phyloP scores from a whole-genome alignment of 2,888 invertebrate genomes.

The Thymelicus acteon region DNA sequence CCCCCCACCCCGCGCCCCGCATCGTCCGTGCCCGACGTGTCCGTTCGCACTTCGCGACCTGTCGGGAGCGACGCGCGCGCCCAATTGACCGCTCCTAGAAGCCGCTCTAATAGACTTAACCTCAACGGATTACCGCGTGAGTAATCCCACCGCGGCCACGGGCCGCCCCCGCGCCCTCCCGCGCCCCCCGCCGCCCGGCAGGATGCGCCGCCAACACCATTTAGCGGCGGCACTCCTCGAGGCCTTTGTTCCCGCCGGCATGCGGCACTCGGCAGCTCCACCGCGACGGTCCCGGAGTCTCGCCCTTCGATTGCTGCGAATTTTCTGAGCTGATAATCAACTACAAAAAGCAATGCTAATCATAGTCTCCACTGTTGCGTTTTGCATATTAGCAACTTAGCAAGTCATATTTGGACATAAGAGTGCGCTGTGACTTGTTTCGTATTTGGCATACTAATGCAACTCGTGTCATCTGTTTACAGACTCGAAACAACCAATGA shows the following conservation, averaged over 20 bases:
- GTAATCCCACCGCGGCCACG: constrained; percentile 32
- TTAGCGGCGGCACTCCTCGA: constrained; percentile 33
- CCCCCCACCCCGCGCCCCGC: constrained; percentile 31
- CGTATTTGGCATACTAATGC: too few species aligned
- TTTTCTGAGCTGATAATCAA: too few species aligned
- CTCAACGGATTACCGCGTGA: constrained; percentile 41
- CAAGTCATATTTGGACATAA: too few species aligned
- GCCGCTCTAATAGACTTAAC: constrained; percentile 41
- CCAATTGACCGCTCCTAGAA: constrained; percentile 40
- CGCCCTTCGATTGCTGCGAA: too few species aligned
- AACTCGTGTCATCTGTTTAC: too few species aligned
- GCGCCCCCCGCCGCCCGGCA: constrained; percentile 33
- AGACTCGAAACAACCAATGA: too few species aligned
- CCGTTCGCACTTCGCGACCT: constrained; percentile 35
- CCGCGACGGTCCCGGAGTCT: not conserved
- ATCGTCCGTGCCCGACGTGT: constrained; percentile 18
- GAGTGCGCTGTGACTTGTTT: too few species aligned
- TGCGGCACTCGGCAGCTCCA: constrained; percentile 7
- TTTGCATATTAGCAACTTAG: too few species aligned
- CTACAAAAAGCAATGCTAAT: too few species aligned
- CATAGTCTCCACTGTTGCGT: too few species aligned
- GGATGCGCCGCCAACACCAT: constrained; percentile 34
- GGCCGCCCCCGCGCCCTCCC: constrained; percentile 20
- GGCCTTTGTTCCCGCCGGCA: constrained; percentile 32
- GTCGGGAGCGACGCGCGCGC: constrained; percentile 38